These are phyloP conservation scores for Chesias legatella DNA, from an alignment of 2,888 invertebrate species.

Conservation along the genomic window DNA sequence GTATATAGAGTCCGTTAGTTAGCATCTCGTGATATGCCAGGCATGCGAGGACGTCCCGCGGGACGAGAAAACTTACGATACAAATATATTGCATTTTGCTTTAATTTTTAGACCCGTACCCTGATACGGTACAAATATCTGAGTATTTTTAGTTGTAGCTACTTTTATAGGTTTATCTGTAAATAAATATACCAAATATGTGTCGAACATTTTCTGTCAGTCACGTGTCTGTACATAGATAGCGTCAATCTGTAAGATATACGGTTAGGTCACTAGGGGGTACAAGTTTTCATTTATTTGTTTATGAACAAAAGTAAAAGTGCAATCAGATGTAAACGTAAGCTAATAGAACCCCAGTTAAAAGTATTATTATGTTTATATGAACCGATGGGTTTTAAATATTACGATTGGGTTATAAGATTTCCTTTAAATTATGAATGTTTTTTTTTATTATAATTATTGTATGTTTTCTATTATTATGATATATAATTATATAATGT, in stretches of 20 bases:
- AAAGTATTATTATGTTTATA: conserved; percentile 81
- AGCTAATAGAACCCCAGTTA: conserved; percentile 72
- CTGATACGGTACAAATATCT: conserved; percentile 70
- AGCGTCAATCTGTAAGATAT: conserved; percentile 55
- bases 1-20: conserved; percentile 57
- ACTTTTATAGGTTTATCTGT: conserved; percentile 61
- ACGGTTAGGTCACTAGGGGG: conserved; percentile 52
- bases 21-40: conserved; percentile 49
- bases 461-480: conserved; percentile 70
- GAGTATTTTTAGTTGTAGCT: conserved; percentile 68
- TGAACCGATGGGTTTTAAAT: conserved; percentile 77
- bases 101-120: conserved; percentile 68
- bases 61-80: conserved; percentile 63
- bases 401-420: conserved; percentile 78
- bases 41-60: conserved; percentile 36
- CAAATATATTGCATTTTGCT: conserved; percentile 78
- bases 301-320: conserved; percentile 66
- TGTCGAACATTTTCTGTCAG: conserved; percentile 53
- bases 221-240: conserved; percentile 62
- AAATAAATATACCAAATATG: conserved; percentile 79
- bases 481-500: too few relatives aligned
- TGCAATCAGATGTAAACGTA: conserved; percentile 77
- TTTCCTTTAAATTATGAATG: conserved; percentile 76
- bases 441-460: conserved; percentile 65
- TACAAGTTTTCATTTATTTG: conserved; percentile 55